Evolutionary conservation across 2,113 vertebrate species (phyloP), one percentile per base, ranked within the genome.

Genomic region (Sceloporus undulatus): DNA sequence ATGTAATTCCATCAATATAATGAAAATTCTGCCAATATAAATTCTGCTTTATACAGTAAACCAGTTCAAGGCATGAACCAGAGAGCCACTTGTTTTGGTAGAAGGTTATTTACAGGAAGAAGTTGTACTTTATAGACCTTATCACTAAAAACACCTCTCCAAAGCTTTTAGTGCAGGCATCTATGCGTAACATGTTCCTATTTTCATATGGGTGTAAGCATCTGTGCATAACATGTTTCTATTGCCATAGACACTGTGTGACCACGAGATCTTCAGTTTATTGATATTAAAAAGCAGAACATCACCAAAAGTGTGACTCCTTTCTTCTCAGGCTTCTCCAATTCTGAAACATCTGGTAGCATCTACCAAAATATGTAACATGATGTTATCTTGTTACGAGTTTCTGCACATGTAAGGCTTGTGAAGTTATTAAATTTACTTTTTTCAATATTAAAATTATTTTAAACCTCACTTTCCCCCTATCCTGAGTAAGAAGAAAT

Each of bases 1-100:
- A 78, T 68, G 62, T 79, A 86, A 68, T 79, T 86, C 75, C 40
- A 52, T 66, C 62, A 79, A 79, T 66, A 65, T 27, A 85, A 86
- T 18, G 75, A 18, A 40, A 79, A 38, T 86, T 79, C 40, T 52
- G 56, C 6, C 62, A 38, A 70, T 79, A 38, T 54, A 68, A 18
- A 56, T 8, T 23, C 29, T 75, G 42, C 25, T 77, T 85, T 70
- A 54, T 34, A 54, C 48, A 62, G 29, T 54, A 5, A 66, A 9
- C 34, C 52, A 59, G 27, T 29, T 52, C 6, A 70, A 70, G 62
- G n/a, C 23, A 21, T 59, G 29, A 52, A 40, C 40, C 40, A 52
- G 8, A 86, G 29, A 78, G 40, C 74, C 40, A 76, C 66, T 59
- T 77, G 16, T 34, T 18, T 38, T 34, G 7, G 9, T 65, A 19